A percentile compares a stretch with the other conserved stretches of the same genome.
phyloP scores from a whole-genome alignment of 1,140 invertebrate species.

The Lanistes nyassanus region DNA sequence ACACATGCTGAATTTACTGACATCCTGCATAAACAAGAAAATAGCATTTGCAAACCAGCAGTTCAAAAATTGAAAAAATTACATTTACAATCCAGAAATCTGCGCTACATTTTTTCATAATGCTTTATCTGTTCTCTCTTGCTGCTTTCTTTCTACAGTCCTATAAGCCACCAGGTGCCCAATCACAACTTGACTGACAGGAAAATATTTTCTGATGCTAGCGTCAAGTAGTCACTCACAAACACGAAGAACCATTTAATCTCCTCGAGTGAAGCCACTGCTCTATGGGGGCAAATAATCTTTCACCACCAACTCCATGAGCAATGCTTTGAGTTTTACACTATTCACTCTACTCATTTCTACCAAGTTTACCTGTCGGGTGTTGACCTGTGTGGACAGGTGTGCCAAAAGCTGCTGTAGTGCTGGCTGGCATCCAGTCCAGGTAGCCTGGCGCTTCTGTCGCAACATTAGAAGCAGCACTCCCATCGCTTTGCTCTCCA shows the following conservation, averaged over 20 bases:
- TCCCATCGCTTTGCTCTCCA: constrained; percentile 1
- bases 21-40: constrained; percentile 24
- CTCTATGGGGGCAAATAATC: too few relatives aligned
- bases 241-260: too few relatives aligned
- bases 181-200: too few relatives aligned
- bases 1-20: constrained; percentile 27
- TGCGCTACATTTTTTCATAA: background rate
- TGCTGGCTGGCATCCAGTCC: background rate
- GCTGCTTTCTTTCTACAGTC: background rate
- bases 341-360: background rate
- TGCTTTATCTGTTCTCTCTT: background rate
- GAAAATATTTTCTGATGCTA: too few relatives aligned
- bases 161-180: too few relatives aligned
- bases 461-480: background rate
- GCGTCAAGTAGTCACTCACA: too few relatives aligned
- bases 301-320: background rate
- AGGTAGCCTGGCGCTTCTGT: background rate
- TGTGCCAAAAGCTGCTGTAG: background rate
- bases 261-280: too few relatives aligned
- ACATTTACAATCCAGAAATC: background rate
- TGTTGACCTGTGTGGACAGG: background rate
- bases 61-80: background rate
- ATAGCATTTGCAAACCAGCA: background rate
- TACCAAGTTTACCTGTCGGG: constrained; percentile 4
- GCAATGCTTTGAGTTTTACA: background rate